Conservation (phyloP, 2,113 vertebrate species). For the Vicugna pacos region DNA sequence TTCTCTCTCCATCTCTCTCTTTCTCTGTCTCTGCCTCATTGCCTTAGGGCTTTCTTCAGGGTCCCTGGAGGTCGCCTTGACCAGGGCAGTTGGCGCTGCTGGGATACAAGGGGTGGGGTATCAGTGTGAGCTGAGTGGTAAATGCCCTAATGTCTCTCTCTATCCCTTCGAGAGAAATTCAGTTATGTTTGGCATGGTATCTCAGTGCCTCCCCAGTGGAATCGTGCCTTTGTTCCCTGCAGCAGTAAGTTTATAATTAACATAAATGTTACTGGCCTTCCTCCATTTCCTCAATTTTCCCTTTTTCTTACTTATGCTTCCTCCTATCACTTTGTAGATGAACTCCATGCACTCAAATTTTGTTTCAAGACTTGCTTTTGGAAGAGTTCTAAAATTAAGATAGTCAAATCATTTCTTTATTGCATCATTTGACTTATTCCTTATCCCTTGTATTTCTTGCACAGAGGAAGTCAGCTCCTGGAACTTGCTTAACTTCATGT, state of each 20-base stretch:
- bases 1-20: background rate
- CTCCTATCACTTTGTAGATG: background rate
- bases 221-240: background rate
- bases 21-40: background rate
- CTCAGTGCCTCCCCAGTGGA: background rate
- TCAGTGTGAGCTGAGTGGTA: background rate
- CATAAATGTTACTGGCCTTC: background rate
- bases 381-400: background rate
- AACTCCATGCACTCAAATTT: background rate
- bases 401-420: background rate
- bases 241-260: background rate
- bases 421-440: background rate
- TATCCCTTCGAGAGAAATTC: background rate
- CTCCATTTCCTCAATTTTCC: background rate
- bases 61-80: background rate
- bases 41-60: background rate
- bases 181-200: background rate
- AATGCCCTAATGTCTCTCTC: background rate
- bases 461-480: background rate
- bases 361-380: background rate
- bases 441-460: background rate
- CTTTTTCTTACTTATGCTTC: background rate
- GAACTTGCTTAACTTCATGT: background rate
- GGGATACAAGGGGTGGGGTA: fast-evolving
- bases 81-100: background rate